These are phyloP conservation scores for Brachymystax lenok DNA, from an alignment of 2,797 vertebrate genomes.

Conservation along the genomic window DNA sequence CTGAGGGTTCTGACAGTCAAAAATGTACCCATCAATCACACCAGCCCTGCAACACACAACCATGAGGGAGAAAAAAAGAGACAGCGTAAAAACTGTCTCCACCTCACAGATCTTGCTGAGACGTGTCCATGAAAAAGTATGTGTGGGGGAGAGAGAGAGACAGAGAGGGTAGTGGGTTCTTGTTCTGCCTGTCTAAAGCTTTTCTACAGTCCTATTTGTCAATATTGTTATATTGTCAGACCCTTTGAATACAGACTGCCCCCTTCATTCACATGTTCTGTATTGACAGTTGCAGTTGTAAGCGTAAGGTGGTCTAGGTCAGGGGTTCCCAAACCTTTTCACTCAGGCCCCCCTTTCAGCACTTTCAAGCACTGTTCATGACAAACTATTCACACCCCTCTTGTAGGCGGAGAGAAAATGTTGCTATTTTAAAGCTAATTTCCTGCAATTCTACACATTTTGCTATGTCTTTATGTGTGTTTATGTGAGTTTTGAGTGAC, in stretches of 20 bases:
- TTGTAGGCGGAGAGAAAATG: too few relatives aligned
- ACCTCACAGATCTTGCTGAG: slow-evolving; percentile 48
- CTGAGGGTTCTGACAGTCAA: slow-evolving; percentile 62
- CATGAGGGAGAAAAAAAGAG: slow-evolving; percentile 23
- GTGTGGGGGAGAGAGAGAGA: slow-evolving; percentile 31
- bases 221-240: background rate
- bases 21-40: slow-evolving; percentile 66
- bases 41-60: slow-evolving; percentile 38
- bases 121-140: slow-evolving; percentile 61
- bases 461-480: too few relatives aligned
- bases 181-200: slow-evolving; percentile 1
- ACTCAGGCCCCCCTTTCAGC: too few relatives aligned
- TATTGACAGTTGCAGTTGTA: background rate
- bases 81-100: slow-evolving; percentile 34
- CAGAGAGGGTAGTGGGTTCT: slow-evolving; percentile 33
- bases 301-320: background rate
- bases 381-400: too few relatives aligned
- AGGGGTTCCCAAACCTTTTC: too few relatives aligned
- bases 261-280: background rate
- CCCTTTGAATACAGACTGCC: background rate
- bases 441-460: too few relatives aligned
- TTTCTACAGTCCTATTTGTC: background rate
- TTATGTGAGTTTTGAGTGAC: too few relatives aligned
- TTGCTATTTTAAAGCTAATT: too few relatives aligned
- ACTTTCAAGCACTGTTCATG: too few relatives aligned